Conservation (phyloP, 1,140 invertebrate species). For the Drosophila baimaii region DNA sequence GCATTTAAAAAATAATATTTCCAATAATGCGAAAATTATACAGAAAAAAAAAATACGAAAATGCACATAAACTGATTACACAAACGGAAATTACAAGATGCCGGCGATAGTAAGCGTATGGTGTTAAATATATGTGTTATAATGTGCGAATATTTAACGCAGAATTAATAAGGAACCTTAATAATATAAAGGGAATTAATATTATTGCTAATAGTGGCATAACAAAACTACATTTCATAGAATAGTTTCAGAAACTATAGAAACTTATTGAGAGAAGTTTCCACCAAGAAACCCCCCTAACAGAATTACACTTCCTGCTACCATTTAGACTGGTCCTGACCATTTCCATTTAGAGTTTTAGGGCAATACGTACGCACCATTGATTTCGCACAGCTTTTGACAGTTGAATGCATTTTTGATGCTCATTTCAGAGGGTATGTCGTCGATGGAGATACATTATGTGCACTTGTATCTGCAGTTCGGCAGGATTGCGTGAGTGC, state of each 20-base stretch:
- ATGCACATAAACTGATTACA: constrained; percentile 24
- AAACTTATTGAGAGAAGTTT: too few species aligned
- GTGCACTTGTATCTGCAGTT: constrained; percentile 23
- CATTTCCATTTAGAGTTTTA: constrained; percentile 19
- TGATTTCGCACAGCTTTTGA: constrained; percentile 66
- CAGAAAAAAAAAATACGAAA: constrained; percentile 22
- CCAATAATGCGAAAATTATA: constrained; percentile 75
- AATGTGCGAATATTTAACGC: constrained; percentile 1
- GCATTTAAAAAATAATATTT: constrained; percentile 67
- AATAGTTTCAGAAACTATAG: not conserved
- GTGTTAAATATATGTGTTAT: constrained; percentile 16
- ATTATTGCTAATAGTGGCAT: not conserved
- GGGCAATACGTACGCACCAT: constrained; percentile 18
- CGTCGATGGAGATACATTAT: constrained; percentile 17
- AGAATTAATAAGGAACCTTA: not conserved
- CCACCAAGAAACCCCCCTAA: too few species aligned
- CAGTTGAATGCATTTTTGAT: constrained; percentile 78
- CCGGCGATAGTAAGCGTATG: constrained; percentile 26
- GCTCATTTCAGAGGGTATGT: constrained; percentile 48
- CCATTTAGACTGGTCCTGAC: not conserved
- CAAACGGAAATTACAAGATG: constrained; percentile 55
- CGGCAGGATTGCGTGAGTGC: constrained; percentile 61
- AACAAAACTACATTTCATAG: not conserved
- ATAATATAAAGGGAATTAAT: not conserved
- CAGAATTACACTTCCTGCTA: not conserved